phyloP scores from a whole-genome alignment of 2,113 vertebrate species.

The Centrocercus urophasianus region DNA sequence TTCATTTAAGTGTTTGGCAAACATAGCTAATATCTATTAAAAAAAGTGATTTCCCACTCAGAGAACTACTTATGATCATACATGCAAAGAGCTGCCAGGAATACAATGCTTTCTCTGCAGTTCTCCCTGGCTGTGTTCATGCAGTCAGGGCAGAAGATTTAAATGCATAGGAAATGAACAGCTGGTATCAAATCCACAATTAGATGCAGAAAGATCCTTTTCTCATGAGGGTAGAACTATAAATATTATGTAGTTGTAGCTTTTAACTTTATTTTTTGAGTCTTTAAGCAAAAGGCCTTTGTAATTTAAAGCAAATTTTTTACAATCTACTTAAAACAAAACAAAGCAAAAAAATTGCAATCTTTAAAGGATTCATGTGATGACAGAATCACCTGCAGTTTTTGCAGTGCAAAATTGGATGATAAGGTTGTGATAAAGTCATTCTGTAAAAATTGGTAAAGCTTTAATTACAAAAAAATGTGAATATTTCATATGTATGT shows the following conservation, averaged over 20 bases:
- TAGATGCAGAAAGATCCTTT: background rate
- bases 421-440: background rate
- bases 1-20: slow-evolving; percentile 42
- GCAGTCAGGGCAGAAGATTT: slow-evolving; percentile 2
- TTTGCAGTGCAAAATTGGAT: background rate
- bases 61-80: slow-evolving; percentile 10
- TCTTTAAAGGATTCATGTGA: background rate
- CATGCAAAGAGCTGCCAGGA: background rate
- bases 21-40: slow-evolving; percentile 1
- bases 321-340: background rate
- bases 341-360: background rate
- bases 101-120: background rate
- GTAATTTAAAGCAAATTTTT: background rate
- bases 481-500: background rate
- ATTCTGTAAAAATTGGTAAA: slow-evolving; percentile 44
- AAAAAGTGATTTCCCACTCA: slow-evolving; percentile 48
- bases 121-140: background rate
- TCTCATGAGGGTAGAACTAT: background rate
- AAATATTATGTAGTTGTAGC: background rate
- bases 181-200: slow-evolving; percentile 8
- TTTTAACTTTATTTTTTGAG: background rate
- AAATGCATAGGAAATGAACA: slow-evolving; percentile 36
- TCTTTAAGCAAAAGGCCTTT: background rate
- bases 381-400: background rate
- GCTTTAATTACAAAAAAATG: background rate